Conservation (phyloP, 2,797 vertebrate species). For the Arnoldichthys spilopterus region DNA sequence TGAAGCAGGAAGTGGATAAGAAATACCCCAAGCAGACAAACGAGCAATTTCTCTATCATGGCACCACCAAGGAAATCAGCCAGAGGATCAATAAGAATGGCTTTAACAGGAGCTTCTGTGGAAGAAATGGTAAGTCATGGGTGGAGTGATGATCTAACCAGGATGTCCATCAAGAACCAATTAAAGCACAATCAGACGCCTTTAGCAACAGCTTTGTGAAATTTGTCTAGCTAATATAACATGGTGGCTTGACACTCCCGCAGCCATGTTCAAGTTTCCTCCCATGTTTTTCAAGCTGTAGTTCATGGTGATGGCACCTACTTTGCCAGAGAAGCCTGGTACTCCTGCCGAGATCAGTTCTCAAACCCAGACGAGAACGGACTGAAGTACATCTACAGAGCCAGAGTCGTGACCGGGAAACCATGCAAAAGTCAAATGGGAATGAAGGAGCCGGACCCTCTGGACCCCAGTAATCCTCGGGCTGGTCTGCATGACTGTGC, state of each 20-base stretch:
- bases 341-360: constrained; percentile 61
- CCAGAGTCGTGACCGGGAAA: constrained; percentile 63
- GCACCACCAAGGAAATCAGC: constrained; percentile 62
- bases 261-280: no score
- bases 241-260: no score
- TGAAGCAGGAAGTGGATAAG: constrained; percentile 62
- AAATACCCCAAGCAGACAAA: constrained; percentile 62
- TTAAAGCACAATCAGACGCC: no score
- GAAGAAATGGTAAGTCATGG: constrained; percentile 65
- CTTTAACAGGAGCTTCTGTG: constrained; percentile 71
- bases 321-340: constrained; percentile 65
- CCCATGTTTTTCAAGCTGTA: constrained; percentile 52
- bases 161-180: no score
- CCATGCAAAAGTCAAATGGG: constrained; percentile 37
- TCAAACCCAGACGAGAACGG: constrained; percentile 58
- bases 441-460: constrained; percentile 63
- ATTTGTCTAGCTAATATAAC: no score
- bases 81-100: constrained; percentile 65
- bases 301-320: constrained; percentile 63
- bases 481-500: constrained; percentile 67
- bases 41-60: constrained; percentile 65
- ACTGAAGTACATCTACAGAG: constrained; percentile 65
- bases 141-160: no score
- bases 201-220: no score
- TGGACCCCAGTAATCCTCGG: constrained; percentile 45